Conservation (phyloP, 1,140 invertebrate species). For the Coenobita brevimanus region DNA sequence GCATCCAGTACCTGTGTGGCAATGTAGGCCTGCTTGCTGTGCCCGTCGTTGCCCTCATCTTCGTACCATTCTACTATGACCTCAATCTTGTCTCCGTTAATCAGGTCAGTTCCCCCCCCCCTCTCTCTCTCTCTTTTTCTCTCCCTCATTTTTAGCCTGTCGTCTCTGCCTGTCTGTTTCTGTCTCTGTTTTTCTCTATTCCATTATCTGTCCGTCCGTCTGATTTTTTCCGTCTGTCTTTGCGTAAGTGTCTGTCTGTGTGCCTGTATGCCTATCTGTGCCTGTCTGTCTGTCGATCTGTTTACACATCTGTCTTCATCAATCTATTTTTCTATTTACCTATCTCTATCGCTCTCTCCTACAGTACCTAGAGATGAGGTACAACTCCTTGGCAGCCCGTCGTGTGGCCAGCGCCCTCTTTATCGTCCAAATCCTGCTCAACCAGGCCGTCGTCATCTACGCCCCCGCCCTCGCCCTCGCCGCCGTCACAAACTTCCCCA, state of each 20-base stretch:
- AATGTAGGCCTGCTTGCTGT: background rate
- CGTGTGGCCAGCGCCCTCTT: background rate
- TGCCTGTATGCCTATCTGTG: too few species aligned
- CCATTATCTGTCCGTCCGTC: too few species aligned
- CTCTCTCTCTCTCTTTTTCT: background rate
- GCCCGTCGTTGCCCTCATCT: background rate
- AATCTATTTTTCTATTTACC: too few species aligned
- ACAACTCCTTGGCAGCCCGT: background rate
- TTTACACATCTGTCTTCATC: too few species aligned
- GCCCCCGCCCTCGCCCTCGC: slow-evolving; percentile 19
- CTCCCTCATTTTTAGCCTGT: too few species aligned
- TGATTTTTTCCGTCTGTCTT: too few species aligned
- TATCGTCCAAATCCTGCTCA: slow-evolving; percentile 11
- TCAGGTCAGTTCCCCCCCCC: background rate
- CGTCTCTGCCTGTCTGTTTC: too few species aligned
- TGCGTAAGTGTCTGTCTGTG: too few species aligned
- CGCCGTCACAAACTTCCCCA: background rate
- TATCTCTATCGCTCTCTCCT: too few species aligned
- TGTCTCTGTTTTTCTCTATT: too few species aligned
- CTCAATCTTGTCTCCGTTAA: slow-evolving; percentile 10
- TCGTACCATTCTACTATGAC: slow-evolving; percentile 21
- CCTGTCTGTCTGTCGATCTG: too few species aligned
- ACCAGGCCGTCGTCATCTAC: slow-evolving; percentile 27
- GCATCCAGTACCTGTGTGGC: slow-evolving; percentile 7
- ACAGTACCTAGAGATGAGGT: background rate